Percentiles rank a stretch among this genome's conserved stretches.
phyloP scores from a whole-genome alignment of 2,888 invertebrate species.

The Chrysina gloriosa region DNA sequence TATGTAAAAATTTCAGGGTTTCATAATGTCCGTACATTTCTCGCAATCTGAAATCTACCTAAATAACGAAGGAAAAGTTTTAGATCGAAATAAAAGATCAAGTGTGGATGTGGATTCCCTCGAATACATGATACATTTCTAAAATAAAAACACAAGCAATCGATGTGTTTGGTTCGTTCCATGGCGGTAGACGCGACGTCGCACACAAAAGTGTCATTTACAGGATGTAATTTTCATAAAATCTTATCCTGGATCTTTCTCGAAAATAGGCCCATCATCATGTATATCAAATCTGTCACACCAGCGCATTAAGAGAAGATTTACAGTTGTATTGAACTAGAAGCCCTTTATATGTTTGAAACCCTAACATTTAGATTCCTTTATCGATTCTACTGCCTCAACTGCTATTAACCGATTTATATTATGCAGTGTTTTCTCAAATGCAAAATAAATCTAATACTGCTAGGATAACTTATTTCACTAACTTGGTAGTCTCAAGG shows the following conservation, averaged over 20 bases:
- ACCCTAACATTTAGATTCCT: too few relatives aligned
- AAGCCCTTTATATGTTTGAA: too few relatives aligned
- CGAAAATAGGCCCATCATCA: constrained; percentile 35
- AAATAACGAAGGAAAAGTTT: constrained; percentile 18
- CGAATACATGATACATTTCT: constrained; percentile 27
- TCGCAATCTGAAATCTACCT: too few relatives aligned
- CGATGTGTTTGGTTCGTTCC: neutral
- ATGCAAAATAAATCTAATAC: too few relatives aligned
- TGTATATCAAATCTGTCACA: constrained; percentile 41
- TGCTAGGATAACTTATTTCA: too few relatives aligned
- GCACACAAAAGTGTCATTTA: constrained; percentile 40
- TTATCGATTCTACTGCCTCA: too few relatives aligned
- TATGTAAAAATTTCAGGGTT: too few relatives aligned
- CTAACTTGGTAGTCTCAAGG: too few relatives aligned
- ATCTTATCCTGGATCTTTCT: constrained; percentile 38
- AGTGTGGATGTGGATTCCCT: constrained; percentile 14
- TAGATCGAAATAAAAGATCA: neutral
- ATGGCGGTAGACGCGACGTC: constrained; percentile 13
- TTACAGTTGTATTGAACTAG: constrained; percentile 15
- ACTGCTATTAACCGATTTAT: too few relatives aligned
- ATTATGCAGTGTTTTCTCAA: too few relatives aligned
- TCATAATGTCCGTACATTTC: too few relatives aligned
- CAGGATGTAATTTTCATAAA: constrained; percentile 41
- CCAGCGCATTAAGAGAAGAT: neutral
- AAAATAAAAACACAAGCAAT: constrained; percentile 31